Conservation (phyloP, 2,797 vertebrate genomes). For the Nyctibius grandis region DNA sequence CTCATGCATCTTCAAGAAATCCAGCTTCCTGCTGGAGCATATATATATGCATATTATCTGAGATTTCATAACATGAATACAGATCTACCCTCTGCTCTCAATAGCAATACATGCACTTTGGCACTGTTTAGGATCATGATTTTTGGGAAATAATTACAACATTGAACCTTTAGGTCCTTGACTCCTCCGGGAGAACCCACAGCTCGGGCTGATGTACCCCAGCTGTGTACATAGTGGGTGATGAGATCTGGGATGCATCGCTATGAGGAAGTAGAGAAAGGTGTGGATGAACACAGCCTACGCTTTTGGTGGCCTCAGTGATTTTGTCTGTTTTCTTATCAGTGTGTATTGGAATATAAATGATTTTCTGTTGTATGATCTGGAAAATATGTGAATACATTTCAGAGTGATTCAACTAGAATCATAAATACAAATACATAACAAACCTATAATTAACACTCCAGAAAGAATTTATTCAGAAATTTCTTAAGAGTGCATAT, state of each 20-base stretch:
- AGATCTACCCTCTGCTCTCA: not conserved
- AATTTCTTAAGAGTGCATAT: not conserved
- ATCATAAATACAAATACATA: not conserved
- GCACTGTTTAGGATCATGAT: not conserved
- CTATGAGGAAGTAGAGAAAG: not conserved
- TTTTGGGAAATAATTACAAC: not conserved
- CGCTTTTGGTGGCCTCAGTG: not conserved
- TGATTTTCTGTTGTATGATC: not conserved
- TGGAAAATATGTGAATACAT: not conserved
- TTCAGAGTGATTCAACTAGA: not conserved
- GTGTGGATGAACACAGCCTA: not conserved
- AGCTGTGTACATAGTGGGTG: not conserved
- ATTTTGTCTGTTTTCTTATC: not conserved
- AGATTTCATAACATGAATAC: not conserved
- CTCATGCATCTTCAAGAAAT: not conserved
- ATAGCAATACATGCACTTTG: not conserved
- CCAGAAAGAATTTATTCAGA: not conserved
- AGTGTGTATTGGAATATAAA: not conserved
- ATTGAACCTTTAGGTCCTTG: not conserved
- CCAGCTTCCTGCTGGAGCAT: not conserved
- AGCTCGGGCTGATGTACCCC: not conserved
- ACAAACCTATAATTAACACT: not conserved
- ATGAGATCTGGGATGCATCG: not conserved
- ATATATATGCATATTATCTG: not conserved
- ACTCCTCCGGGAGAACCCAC: not conserved